Base-by-base conservation (phyloP, 2,888 invertebrate genomes). In the Philonicus albiceps region DNA sequence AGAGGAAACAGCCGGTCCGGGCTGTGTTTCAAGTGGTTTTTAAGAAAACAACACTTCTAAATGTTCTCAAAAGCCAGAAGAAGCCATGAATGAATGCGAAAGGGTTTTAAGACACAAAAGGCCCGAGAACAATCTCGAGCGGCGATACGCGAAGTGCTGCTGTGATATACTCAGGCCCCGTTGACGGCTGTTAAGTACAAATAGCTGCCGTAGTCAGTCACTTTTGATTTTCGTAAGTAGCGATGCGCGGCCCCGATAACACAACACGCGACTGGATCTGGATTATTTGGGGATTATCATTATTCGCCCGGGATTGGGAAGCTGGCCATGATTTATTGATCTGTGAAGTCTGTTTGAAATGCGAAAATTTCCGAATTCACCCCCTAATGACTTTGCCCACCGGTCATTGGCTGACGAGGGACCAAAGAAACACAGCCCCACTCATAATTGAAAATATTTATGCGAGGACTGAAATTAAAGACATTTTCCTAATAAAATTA, bases 21-120 rank as follows among this genome's bases (percentile, higher is more conserved):
- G 64, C 22, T 22, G 76, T 22, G 76, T 37, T 37, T 76, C 76
- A 43, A 76, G 76, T 76, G 76, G 76, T 76, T 76, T 76, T 76
- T 76, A 76, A 76, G 76, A 76, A 76, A 76, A 76, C 76, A 76
- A 76, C 76, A 76, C 76, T 76, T 76, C 76, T 76, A 40, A 76
- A 76, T 76, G 76, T 76, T 76, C 76, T 76, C 76, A 43, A 76
- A 43, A 76, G 76, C 37, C 34, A 76, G 40, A 40, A 76, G 76
- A 76, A 76, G 76, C 76, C 76, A 76, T 37, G 76, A 37, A 43
- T 76, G 40, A 76, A 76, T 76, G 34, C 76, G 4, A 76, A 76
- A 37, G 76, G 37, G 76, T 76, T 76, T 64, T 76, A 40, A 76
- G 37, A 43, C 76, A 76, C 76, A 76, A 76, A 40, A 27, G 37